These are phyloP conservation scores for Furcifer pardalis DNA, from an alignment of 2,797 vertebrate genomes.

Conservation along the genomic window DNA sequence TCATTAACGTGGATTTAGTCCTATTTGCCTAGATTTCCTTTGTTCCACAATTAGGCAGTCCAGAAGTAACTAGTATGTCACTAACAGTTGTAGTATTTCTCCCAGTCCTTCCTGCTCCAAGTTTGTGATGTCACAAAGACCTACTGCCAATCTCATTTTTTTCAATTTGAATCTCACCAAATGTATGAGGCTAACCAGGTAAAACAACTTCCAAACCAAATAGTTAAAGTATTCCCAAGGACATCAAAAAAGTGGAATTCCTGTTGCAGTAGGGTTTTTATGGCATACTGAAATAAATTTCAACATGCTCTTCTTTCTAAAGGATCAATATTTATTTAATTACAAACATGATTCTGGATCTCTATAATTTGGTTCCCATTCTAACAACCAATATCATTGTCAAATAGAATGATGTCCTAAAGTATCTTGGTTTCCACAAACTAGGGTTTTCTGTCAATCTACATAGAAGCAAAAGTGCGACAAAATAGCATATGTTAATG, in stretches of 20 bases:
- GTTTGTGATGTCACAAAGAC: too few species aligned
- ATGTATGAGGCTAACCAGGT: too few species aligned
- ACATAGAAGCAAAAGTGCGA: conserved; percentile 49
- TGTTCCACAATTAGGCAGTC: too few species aligned
- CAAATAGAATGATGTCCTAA: conserved; percentile 40
- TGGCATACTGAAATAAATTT: neutral
- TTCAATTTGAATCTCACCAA: too few species aligned
- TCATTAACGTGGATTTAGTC: too few species aligned
- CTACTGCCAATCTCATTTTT: too few species aligned
- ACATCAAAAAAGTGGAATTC: neutral
- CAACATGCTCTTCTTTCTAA: neutral
- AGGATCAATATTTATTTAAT: neutral
- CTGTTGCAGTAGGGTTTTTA: neutral
- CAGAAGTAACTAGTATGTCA: too few species aligned
- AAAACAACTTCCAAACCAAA: neutral
- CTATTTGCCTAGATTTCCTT: too few species aligned
- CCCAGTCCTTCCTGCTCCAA: too few species aligned
- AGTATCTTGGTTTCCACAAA: conserved; percentile 40
- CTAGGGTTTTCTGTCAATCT: conserved; percentile 7
- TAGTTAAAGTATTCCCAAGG: neutral
- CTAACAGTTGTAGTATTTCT: too few species aligned
- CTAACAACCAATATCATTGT: conserved; percentile 31
- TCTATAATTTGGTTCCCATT: neutral
- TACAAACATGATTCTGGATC: neutral
- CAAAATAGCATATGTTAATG: conserved; percentile 60